A percentile compares a stretch with the other conserved stretches of the same genome.
Evolutionary conservation across 1,140 invertebrate species (phyloP).

Genomic region (Amyelois transitella): DNA sequence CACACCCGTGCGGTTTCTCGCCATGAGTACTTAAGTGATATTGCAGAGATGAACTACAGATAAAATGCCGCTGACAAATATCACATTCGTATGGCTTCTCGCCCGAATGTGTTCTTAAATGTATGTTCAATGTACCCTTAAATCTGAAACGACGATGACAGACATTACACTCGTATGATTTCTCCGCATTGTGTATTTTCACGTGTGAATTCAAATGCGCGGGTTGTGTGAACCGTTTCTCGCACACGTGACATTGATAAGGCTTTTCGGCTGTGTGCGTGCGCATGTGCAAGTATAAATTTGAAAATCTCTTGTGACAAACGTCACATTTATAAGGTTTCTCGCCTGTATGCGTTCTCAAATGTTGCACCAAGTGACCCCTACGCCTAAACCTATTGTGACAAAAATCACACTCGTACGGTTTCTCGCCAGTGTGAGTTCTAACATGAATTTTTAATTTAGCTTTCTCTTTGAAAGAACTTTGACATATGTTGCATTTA

Average conservation of each 20-base stretch:
- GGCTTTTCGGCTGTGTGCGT: not conserved
- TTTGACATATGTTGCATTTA: no score
- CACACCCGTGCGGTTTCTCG: no score
- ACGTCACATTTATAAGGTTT: not conserved
- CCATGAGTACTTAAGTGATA: no score
- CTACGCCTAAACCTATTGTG: no score
- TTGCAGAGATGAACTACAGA: no score
- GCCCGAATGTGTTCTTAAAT: not conserved
- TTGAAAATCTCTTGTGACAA: not conserved
- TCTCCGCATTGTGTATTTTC: not conserved
- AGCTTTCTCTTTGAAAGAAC: no score
- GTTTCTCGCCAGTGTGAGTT: no score
- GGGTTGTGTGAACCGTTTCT: not conserved
- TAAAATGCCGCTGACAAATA: no score
- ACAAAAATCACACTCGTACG: no score
- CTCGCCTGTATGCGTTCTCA: not conserved
- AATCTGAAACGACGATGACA: not conserved
- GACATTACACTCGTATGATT: not conserved
- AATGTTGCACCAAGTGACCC: not conserved
- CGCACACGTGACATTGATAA: not conserved
- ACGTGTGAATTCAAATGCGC: not conserved
- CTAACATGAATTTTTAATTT: no score
- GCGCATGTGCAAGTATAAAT: constrained; percentile 4
- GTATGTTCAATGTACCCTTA: not conserved
- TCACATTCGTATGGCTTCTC: no score